Evolutionary conservation across 2,888 invertebrate genomes (phyloP), one percentile per base, ranked within the genome.

Genomic region (Eupithecia pulchellata): DNA sequence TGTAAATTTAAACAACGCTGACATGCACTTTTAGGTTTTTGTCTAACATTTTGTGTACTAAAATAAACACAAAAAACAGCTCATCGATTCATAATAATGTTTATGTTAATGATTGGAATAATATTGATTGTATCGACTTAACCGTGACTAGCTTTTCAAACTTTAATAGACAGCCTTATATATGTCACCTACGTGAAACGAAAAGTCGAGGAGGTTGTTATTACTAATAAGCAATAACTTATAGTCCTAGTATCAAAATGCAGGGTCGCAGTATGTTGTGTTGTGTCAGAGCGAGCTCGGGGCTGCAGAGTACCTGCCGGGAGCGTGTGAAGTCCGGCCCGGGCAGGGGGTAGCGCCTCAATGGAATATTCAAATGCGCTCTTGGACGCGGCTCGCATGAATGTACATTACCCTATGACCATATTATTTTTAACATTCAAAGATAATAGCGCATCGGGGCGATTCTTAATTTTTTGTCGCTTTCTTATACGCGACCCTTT

Each of bases 401-500:
- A 93, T 93, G 91, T 91, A 81, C 91, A 90, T 89, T 91, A 91
- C 94, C 92, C 93, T 91, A 93, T 91, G 92, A 92, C 93, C 93
- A 89, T 92, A 93, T 93, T 93, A 93, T 94, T 94, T 94, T 91
- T 93, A 93, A 90, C 91, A 90, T 91, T 85, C 86, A 84, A 92
- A 93, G 94, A 94, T 94, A 94, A 94, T 93, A 86, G 92, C 90
- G 89, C 91, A 93, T 93, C 94, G 93, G 91, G 92, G 91, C 91
- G 92, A 94, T 92, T 93, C 91, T 91, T 91, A 93, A 91, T 92
- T 93, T 92, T 93, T 92, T 91, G 89, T 90, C 83, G 89, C 87
- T 88, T 91, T 89, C 91, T 92, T 91, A 84, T 82, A 80, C 78
- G 75, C 80, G 82, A 89, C 90, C 92, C 90, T 90, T 91, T 90